Evolutionary conservation across 2,113 vertebrate genomes (phyloP).

Genomic region (Phasianus colchicus): DNA sequence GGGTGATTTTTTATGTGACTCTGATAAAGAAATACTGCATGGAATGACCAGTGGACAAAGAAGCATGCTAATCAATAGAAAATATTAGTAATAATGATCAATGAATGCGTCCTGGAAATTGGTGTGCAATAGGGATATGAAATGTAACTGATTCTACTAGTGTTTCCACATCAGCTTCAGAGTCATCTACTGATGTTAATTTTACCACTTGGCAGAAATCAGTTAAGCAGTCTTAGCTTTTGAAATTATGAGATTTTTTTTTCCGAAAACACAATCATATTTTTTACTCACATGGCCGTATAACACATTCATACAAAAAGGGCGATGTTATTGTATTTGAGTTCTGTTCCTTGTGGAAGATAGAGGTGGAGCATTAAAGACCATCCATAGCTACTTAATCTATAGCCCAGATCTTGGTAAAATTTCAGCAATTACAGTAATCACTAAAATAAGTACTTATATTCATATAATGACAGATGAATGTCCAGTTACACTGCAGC

Average conservation of each 20-base stretch:
- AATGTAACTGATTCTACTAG: not conserved
- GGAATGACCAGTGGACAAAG: not conserved
- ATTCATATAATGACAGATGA: not conserved
- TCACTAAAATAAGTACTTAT: not conserved
- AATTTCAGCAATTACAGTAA: not conserved
- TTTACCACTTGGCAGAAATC: not conserved
- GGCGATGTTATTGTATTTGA: not conserved
- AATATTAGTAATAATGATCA: constrained; percentile 3
- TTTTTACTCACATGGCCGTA: not conserved
- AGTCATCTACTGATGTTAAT: not conserved
- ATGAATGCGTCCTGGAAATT: constrained; percentile 41
- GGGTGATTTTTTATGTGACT: not conserved
- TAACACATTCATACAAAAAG: not conserved
- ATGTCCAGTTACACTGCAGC: not conserved
- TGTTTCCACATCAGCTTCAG: constrained; percentile 1
- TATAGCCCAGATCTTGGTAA: not conserved
- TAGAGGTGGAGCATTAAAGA: not conserved
- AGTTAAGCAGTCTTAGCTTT: not conserved
- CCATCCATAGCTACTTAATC: not conserved
- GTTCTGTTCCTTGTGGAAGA: not conserved
- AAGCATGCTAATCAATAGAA: not conserved
- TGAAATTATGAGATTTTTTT: not conserved
- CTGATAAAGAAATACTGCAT: not conserved
- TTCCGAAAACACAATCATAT: not conserved
- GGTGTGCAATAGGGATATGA: not conserved